These are phyloP conservation scores for Caretta caretta DNA, from an alignment of 2,113 vertebrate genomes.

Conservation along the genomic window DNA sequence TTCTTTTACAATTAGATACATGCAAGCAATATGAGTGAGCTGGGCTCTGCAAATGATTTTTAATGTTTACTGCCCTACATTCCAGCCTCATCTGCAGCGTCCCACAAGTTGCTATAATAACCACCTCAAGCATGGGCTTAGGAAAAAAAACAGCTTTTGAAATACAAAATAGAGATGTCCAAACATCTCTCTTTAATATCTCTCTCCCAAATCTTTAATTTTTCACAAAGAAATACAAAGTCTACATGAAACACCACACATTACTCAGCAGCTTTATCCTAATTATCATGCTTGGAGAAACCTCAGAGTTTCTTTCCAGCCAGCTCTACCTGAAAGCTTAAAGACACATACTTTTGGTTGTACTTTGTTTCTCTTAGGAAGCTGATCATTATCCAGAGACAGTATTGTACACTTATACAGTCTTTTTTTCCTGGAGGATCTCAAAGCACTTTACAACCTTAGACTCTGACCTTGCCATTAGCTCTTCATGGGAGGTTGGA, in stretches of 20 bases:
- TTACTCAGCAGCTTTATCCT: conserved; percentile 42
- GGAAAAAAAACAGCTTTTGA: conserved; percentile 79
- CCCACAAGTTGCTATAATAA: conserved; percentile 77
- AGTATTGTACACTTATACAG: neutral
- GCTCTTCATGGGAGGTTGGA: neutral
- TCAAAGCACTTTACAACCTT: conserved; percentile 3
- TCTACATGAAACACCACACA: conserved; percentile 35
- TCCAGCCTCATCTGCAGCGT: conserved; percentile 75
- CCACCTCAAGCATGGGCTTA: conserved; percentile 59
- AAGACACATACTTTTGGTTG: neutral
- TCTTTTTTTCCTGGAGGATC: conserved; percentile 12
- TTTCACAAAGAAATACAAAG: conserved; percentile 50
- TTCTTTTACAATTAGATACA: conserved; percentile 57
- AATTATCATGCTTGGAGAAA: conserved; percentile 33
- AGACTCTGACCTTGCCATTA: neutral
- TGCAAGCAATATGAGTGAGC: conserved; percentile 14
- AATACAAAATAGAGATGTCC: conserved; percentile 67
- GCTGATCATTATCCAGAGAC: conserved; percentile 14
- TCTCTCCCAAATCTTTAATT: conserved; percentile 77
- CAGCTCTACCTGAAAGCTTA: neutral
- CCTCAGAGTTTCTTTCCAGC: neutral
- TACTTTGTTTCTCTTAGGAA: neutral
- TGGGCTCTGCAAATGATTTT: conserved; percentile 53
- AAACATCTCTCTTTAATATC: conserved; percentile 63
- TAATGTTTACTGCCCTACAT: conserved; percentile 77